Conservation (phyloP, 2,113 vertebrate species). For the Corythornis vintsioides region DNA sequence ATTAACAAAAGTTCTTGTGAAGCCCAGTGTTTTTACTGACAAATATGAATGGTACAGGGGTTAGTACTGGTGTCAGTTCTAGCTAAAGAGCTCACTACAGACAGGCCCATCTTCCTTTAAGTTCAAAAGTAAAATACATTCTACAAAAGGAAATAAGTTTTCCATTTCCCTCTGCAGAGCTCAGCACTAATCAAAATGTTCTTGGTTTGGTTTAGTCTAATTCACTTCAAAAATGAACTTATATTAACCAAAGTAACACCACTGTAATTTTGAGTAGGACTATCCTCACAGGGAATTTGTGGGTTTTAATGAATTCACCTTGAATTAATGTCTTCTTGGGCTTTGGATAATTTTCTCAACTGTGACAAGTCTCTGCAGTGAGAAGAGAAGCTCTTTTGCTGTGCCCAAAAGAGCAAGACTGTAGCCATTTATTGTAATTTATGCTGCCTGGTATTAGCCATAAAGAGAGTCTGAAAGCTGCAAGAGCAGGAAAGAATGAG, state of each 20-base stretch:
- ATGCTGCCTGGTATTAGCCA: not conserved
- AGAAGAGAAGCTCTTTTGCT: not conserved
- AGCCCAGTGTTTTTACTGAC: not conserved
- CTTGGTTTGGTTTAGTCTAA: slow-evolving; percentile 15
- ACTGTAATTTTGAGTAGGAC: not conserved
- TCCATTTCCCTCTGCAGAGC: not conserved
- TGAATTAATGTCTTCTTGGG: not conserved
- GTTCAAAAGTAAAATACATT: not conserved
- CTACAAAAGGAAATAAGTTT: not conserved
- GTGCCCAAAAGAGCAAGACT: not conserved
- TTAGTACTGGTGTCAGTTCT: not conserved
- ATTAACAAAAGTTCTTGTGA: not conserved
- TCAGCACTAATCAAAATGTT: slow-evolving; percentile 23
- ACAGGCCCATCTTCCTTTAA: not conserved
- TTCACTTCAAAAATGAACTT: slow-evolving; percentile 20
- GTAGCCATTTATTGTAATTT: not conserved
- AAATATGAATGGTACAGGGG: not conserved
- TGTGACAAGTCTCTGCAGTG: not conserved
- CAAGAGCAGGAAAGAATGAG: not conserved
- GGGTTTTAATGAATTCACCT: slow-evolving; percentile 31
- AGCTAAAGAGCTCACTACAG: not conserved
- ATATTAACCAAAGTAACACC: not conserved
- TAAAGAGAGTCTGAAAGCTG: not conserved
- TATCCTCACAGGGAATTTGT: not conserved
- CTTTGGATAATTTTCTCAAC: not conserved